phyloP scores from a whole-genome alignment of 2,113 vertebrate species.

The Amblyopsis rosae region DNA sequence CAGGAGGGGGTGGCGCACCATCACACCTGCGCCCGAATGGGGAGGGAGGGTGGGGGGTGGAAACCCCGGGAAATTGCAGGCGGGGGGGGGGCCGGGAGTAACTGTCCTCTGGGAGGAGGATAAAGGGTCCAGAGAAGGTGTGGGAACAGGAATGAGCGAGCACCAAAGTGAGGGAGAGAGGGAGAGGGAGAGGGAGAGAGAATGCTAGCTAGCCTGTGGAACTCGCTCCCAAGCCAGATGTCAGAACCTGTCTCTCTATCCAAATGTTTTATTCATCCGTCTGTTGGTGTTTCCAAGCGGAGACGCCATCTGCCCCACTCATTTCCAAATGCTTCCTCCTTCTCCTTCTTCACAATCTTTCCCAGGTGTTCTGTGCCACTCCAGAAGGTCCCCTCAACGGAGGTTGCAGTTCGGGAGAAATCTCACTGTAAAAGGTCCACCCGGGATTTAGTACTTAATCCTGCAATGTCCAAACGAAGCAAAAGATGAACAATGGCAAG shows the following conservation, averaged over 20 bases:
- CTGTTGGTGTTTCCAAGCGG: slow-evolving; percentile 38
- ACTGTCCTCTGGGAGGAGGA: neutral
- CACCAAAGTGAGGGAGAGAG: neutral
- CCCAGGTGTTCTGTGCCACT: neutral
- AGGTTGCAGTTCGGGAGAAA: neutral
- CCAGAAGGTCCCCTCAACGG: neutral
- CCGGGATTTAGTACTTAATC: slow-evolving; percentile 4
- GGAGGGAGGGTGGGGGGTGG: slow-evolving; percentile 35
- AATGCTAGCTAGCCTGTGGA: slow-evolving; percentile 15
- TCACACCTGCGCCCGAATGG: slow-evolving; percentile 30
- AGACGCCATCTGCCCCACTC: slow-evolving; percentile 40
- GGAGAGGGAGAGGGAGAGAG: neutral
- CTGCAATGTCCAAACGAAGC: slow-evolving; percentile 32
- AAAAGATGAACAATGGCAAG: slow-evolving; percentile 18
- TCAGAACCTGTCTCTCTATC: slow-evolving; percentile 37
- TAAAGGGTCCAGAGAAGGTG: too few relatives aligned
- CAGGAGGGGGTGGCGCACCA: slow-evolving; percentile 56
- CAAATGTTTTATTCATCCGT: slow-evolving; percentile 70
- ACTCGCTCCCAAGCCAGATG: slow-evolving; percentile 49
- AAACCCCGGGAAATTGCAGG: neutral
- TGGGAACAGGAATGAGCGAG: neutral
- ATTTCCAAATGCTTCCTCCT: slow-evolving; percentile 22
- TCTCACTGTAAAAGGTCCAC: slow-evolving; percentile 14
- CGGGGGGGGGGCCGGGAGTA: neutral
- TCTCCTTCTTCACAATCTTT: slow-evolving; percentile 6